A percentile compares a stretch with the other conserved stretches of the same genome.
Conservation (phyloP, 1,140 invertebrate genomes). For the Pseudachorutes palmiensis region DNA sequence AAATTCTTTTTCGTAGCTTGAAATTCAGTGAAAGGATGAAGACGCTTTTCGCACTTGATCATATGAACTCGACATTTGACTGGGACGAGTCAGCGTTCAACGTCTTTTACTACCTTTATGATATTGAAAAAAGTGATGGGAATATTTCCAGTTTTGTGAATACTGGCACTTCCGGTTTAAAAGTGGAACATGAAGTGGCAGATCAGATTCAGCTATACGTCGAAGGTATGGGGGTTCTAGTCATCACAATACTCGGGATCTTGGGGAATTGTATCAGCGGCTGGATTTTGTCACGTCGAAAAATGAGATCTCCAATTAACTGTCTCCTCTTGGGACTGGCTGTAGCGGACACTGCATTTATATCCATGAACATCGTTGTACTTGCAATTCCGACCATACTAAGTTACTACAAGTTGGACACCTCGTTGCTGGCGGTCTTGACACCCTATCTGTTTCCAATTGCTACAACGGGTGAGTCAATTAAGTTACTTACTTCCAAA, state of each 20-base stretch:
- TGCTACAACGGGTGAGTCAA: neutral
- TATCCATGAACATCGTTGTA: neutral
- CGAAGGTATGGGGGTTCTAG: neutral
- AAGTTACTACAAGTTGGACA: neutral
- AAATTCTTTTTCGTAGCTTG: too few species aligned
- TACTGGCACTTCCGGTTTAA: neutral
- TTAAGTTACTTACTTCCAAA: too few species aligned
- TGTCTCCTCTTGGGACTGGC: conserved; percentile 18
- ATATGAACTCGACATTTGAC: neutral
- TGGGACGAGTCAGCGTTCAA: neutral
- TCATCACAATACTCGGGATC: conserved; percentile 12
- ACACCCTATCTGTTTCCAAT: neutral
- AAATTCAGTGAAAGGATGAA: too few species aligned
- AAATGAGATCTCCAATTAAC: conserved; percentile 19
- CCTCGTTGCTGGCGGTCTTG: neutral
- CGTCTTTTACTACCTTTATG: neutral
- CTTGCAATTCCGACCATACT: conserved; percentile 10
- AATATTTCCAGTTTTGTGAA: neutral
- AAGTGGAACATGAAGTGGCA: neutral
- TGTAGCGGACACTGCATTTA: conserved; percentile 8
- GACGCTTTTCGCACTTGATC: neutral
- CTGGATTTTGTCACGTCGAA: conserved; percentile 9
- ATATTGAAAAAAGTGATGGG: neutral
- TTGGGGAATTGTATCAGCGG: conserved; percentile 19
- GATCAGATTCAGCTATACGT: neutral